Conservation (phyloP, 1,140 invertebrate species). For the Lepeophtheirus salmonis region DNA sequence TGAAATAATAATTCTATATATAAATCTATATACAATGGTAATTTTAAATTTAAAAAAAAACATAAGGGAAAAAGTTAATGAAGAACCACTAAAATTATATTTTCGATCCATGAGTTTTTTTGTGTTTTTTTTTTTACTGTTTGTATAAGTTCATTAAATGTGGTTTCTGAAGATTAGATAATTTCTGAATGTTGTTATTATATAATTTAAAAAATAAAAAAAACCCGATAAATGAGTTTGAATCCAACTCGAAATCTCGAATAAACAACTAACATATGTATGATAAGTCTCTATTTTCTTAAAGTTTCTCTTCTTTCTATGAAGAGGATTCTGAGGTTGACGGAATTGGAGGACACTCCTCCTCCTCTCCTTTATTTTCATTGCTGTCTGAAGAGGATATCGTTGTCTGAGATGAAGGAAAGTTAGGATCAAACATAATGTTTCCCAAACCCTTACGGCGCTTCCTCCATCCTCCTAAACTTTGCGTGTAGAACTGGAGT, state of each 20-base stretch:
- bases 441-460: constrained; percentile 76
- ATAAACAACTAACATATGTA: no score
- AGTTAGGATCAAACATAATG: constrained; percentile 62
- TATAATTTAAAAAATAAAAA: no score
- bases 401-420: not conserved
- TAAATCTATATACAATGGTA: not conserved
- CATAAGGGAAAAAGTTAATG: not conserved
- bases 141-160: no score
- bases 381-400: not conserved
- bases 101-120: not conserved
- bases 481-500: constrained; percentile 68
- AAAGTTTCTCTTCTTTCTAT: no score
- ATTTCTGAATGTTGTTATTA: no score
- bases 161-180: no score
- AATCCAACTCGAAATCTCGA: no score
- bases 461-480: constrained; percentile 72
- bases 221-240: no score
- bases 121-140: not conserved
- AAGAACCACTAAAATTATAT: not conserved
- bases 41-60: not conserved
- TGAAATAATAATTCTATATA: not conserved
- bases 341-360: not conserved
- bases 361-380: not conserved
- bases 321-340: not conserved
- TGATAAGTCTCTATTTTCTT: no score